phyloP scores from a whole-genome alignment of 2,113 vertebrate species.

The Podilymbus podiceps region DNA sequence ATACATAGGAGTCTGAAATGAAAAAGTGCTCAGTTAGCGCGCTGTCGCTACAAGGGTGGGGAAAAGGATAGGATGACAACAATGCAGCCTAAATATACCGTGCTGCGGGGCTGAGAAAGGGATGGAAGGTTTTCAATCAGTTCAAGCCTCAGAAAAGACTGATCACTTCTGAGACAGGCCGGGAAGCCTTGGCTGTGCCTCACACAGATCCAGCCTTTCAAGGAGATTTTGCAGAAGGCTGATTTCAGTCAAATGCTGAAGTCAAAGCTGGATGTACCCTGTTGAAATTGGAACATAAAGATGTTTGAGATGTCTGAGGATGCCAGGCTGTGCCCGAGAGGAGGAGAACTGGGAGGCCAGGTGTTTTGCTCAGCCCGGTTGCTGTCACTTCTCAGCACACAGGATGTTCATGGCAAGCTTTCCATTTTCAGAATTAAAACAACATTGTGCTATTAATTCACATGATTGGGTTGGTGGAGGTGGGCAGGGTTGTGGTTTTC shows the following conservation, averaged over 20 bases:
- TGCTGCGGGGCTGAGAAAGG: neutral
- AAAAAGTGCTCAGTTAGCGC: constrained; percentile 62
- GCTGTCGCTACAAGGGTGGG: neutral
- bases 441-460: neutral
- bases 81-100: neutral
- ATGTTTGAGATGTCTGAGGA: neutral
- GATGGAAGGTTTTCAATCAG: neutral
- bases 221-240: constrained; percentile 17
- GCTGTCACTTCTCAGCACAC: neutral
- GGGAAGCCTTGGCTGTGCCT: neutral
- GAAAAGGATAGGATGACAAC: constrained; percentile 24
- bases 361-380: neutral
- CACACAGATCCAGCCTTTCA: constrained; percentile 21
- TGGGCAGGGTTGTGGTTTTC: neutral
- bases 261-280: neutral
- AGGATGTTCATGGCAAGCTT: neutral
- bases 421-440: neutral
- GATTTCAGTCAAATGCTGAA: constrained; percentile 7
- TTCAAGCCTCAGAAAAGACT: constrained; percentile 11
- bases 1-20: constrained; percentile 55
- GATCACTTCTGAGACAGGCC: constrained; percentile 33
- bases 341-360: neutral
- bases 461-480: neutral
- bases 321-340: accelerated
- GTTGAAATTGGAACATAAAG: neutral